These are phyloP conservation scores for Microctonus brassicae DNA, from an alignment of 2,888 invertebrate genomes.

Conservation along the genomic window DNA sequence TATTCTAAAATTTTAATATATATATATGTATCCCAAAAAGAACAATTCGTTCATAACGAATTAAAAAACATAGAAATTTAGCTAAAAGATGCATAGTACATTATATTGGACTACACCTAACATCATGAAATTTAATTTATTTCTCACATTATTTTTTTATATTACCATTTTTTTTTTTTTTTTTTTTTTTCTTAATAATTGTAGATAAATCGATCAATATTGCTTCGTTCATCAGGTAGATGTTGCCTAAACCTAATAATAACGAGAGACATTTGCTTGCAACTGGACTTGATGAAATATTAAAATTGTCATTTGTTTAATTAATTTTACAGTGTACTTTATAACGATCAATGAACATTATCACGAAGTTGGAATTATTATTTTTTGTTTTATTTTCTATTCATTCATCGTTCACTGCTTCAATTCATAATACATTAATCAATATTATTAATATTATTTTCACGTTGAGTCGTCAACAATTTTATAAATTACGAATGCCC, in stretches of 20 bases:
- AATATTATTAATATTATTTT: background rate
- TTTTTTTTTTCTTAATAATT: conserved; percentile 48
- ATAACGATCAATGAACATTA: conserved; percentile 1
- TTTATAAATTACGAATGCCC: conserved; percentile 63
- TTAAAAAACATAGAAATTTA: conserved; percentile 62
- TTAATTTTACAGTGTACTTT: background rate
- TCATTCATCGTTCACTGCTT: conserved; percentile 8
- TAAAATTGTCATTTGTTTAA: background rate
- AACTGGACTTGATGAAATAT: conserved; percentile 29
- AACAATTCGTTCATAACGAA: conserved; percentile 61
- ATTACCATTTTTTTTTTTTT: background rate
- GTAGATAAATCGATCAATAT: conserved; percentile 60
- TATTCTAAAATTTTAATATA: conserved; percentile 55
- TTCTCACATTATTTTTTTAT: conserved; percentile 37
- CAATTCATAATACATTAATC: background rate
- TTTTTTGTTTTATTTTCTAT: conserved; percentile 9
- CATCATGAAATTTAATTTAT: conserved; percentile 46
- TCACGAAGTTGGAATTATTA: conserved; percentile 17
- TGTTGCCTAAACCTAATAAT: conserved; percentile 59
- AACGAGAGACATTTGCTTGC: conserved; percentile 37
- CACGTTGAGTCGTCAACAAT: conserved; percentile 54
- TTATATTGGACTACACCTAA: conserved; percentile 61
- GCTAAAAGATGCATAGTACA: conserved; percentile 60
- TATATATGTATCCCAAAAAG: conserved; percentile 53
- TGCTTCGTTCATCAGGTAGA: conserved; percentile 67